Conservation (phyloP, 1,140 invertebrate species). For the Medauroidea extradentata region DNA sequence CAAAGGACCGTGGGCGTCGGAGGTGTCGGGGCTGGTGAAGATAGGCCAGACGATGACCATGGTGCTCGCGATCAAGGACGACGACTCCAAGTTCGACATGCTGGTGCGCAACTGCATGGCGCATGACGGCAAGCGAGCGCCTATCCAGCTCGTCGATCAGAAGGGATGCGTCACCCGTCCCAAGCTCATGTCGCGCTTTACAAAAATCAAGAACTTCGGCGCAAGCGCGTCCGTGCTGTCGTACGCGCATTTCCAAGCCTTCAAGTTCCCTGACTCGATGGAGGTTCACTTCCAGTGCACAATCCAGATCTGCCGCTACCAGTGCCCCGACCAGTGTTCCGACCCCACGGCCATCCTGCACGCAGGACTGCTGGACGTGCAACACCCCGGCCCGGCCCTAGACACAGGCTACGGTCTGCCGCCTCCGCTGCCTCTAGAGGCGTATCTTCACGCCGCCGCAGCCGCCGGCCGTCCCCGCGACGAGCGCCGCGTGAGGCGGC, state of each 20-base stretch:
- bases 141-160: constrained; percentile 92
- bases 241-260: constrained; percentile 91
- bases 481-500: constrained; percentile 62
- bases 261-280: constrained; percentile 95
- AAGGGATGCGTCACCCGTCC: constrained; percentile 86
- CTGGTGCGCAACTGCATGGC: constrained; percentile 90
- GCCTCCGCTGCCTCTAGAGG: constrained; percentile 56
- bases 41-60: constrained; percentile 97
- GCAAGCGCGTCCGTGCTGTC: constrained; percentile 86
- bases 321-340: constrained; percentile 86
- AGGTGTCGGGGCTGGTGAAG: constrained; percentile 90
- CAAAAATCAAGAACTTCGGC: constrained; percentile 93
- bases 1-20: constrained; percentile 92
- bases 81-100: constrained; percentile 95
- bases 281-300: constrained; percentile 95
- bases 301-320: constrained; percentile 89
- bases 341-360: constrained; percentile 48
- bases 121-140: constrained; percentile 88
- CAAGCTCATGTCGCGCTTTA: constrained; percentile 90
- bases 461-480: constrained; percentile 63
- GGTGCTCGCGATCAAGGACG: constrained; percentile 93
- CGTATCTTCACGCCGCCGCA: constrained; percentile 54
- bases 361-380: constrained; percentile 46
- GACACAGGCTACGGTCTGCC: constrained; percentile 24
- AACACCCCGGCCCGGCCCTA: constrained; percentile 48